A percentile compares a stretch with the other conserved stretches of the same genome.
phyloP scores from a whole-genome alignment of 1,140 invertebrate genomes.

The Holcopasites calliopsidis region DNA sequence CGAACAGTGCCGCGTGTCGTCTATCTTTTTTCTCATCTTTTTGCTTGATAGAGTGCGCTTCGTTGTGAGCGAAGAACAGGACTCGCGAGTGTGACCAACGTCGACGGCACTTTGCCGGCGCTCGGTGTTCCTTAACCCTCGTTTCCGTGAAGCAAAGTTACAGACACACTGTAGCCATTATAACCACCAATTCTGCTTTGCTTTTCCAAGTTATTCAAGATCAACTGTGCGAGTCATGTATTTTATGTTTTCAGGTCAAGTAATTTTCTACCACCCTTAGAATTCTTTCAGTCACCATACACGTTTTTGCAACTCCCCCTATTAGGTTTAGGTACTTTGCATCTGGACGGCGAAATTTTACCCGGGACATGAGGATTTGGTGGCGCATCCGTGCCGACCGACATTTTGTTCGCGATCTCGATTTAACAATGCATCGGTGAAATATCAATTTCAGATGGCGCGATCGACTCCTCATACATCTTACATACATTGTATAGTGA shows the following conservation, averaged over 20 bases:
- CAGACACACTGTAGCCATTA: background rate
- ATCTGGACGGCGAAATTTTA: background rate
- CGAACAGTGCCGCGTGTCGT: background rate
- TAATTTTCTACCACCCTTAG: too few species aligned
- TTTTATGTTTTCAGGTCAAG: too few species aligned
- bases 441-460: slow-evolving; percentile 7
- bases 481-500: slow-evolving; percentile 26
- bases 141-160: background rate
- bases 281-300: too few species aligned
- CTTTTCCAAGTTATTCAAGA: too few species aligned
- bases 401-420: background rate
- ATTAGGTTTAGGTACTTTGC: too few species aligned
- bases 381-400: background rate
- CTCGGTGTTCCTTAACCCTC: background rate
- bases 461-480: slow-evolving; percentile 21
- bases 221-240: too few species aligned
- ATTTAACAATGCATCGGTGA: background rate
- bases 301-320: too few species aligned
- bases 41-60: background rate
- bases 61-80: background rate
- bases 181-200: too few species aligned
- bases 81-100: background rate
- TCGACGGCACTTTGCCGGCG: background rate
- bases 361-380: too few species aligned
- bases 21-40: too few species aligned